Evolutionary conservation across 53 echinoderm and acorn worm genomes (phyloP).

Genomic region (Paelopatides confundens): DNA sequence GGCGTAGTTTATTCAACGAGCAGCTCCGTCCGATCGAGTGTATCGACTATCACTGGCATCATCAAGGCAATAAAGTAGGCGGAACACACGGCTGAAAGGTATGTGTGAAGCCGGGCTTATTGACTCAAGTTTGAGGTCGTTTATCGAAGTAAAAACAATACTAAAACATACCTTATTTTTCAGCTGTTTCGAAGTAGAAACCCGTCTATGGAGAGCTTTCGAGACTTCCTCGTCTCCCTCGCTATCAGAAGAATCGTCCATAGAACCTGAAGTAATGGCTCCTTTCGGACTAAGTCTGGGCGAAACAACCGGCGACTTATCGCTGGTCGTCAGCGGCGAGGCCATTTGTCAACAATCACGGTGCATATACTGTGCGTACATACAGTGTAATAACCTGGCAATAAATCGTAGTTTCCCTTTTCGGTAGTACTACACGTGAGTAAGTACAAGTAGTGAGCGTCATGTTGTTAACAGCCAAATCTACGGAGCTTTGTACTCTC

Average conservation of each 20-base stretch:
- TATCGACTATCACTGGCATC: neutral
- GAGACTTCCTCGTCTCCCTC: slow-evolving; percentile 91
- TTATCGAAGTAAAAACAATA: neutral
- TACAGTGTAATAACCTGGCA: neutral
- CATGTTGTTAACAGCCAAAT: neutral
- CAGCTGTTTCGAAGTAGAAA: slow-evolving; percentile 98
- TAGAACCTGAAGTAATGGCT: slow-evolving; percentile 67
- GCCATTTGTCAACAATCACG: slow-evolving; percentile 25
- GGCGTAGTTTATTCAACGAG: neutral
- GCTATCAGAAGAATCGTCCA: slow-evolving; percentile 97
- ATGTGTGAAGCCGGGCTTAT: neutral
- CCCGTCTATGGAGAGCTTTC: slow-evolving; percentile 93
- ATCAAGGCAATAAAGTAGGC: neutral
- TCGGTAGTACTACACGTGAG: neutral
- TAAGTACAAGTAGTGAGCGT: neutral
- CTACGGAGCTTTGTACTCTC: neutral
- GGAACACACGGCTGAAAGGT: slow-evolving; percentile 18
- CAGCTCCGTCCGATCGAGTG: neutral
- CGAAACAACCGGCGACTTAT: slow-evolving; percentile 72
- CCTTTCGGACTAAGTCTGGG: slow-evolving; percentile 82
- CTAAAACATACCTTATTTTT: slow-evolving; percentile 89
- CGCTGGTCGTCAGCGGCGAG: neutral
- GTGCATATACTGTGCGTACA: neutral
- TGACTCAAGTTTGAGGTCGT: neutral
- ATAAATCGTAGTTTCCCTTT: neutral